Evolutionary conservation across 2,888 invertebrate species (phyloP), one percentile per base, ranked within the genome.

Genomic region (Electrophaes corylata): DNA sequence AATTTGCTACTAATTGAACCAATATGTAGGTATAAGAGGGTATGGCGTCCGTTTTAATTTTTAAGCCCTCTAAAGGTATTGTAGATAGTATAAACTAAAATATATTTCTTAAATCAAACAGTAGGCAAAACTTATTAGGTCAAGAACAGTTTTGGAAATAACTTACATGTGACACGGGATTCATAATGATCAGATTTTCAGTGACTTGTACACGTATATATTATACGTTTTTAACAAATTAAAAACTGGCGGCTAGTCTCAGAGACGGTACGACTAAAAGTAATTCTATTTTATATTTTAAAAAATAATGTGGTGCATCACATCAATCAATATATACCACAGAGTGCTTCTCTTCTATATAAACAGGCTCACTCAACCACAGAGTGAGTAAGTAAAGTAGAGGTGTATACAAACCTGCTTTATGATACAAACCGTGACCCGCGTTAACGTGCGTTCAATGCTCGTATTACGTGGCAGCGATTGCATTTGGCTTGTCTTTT

Each of bases 81-180:
- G 10, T 29, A 29, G n/a, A 10, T 29, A 5, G 4, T 4, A 5
- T 20, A 3, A 20, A 20, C 26, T 29, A 29, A 29, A 29, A 10
- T 8, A 29, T 6, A 2, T 2, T 10, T 29, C 26, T n/a, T n/a
- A n/a, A n/a, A n/a, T n/a, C n/a, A n/a, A n/a, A n/a, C n/a, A 11
- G n/a, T 31, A 8, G 31, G 11, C 29, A n/a, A n/a, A n/a, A n/a
- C n/a, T n/a, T 23, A 29, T 43, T 18, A 1, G 35, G n/a, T 20
- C 33, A 16, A 14, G 5, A 14, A 23, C n/a, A 4, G 23, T 40
- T 18, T 31, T 40, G 8, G 11, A 2, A 4, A n/a, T 39, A 33
- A 51, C 83, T 81, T 75, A 84, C 86, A 72, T 84, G 82, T 40
- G 70, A 73, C 11, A 86, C 62, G 12, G 86, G 84, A 76, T 86